Conservation (phyloP, 2,113 vertebrate genomes). For the Natator depressus region DNA sequence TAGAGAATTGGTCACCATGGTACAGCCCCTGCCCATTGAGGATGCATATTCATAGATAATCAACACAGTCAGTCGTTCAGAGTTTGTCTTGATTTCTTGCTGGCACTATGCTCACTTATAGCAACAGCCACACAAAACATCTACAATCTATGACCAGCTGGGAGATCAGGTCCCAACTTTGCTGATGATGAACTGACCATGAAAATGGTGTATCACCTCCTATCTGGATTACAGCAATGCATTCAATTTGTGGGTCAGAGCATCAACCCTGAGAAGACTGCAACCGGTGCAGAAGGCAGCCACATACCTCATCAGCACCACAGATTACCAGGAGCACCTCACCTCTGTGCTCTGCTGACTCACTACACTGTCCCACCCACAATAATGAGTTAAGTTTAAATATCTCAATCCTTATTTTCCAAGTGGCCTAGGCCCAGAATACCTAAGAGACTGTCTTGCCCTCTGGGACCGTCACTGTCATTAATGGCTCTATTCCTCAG, state of each 20-base stretch:
- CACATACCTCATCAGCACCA: background rate
- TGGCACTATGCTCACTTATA: background rate
- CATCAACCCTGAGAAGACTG: background rate
- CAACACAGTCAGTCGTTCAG: background rate
- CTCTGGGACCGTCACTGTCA: constrained; percentile 11
- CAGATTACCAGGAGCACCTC: background rate
- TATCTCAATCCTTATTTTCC: background rate
- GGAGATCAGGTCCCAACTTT: background rate
- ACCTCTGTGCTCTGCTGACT: background rate
- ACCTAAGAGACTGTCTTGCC: constrained; percentile 2
- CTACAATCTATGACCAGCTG: background rate
- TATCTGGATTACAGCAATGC: background rate
- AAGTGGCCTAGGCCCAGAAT: background rate
- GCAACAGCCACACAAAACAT: background rate
- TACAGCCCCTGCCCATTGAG: background rate
- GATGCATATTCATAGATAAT: background rate
- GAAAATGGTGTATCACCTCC: background rate
- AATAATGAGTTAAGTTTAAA: background rate
- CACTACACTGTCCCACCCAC: background rate
- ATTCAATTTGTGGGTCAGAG: background rate
- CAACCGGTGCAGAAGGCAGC: background rate
- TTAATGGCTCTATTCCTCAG: background rate
- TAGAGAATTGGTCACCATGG: background rate
- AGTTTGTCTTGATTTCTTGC: background rate
- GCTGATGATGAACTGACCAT: background rate